Evolutionary conservation across 92 coral and sea anemone genomes (phyloP), one percentile per base, ranked within the genome.

Genomic region (Porites lobata): DNA sequence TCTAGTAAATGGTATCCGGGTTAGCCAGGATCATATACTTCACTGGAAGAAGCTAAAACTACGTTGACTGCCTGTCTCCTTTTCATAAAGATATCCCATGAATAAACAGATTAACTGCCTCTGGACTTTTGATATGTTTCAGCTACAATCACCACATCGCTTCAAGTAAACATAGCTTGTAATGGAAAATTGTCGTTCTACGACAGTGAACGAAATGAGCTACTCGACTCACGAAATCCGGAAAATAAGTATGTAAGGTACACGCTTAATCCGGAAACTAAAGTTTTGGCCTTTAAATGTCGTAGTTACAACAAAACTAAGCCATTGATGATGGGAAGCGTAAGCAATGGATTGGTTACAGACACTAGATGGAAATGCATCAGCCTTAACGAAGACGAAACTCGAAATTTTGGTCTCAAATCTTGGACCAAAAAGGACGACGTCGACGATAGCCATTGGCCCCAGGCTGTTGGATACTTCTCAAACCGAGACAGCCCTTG

Each of bases 351-450:
- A 0, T 9, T 72, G 24, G 76, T 72, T 5, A 72, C 76, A 4
- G 76, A 72, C 76, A 18, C 56, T 43, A 12, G 77, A 50, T 73
- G 77, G 77, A 73, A 73, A 50, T 73, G 77, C 22, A 6, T 50
- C 26, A 52, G 77, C 51, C 61, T 50, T 69, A 14, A 11, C 2
- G 47, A n/a, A 50, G 19, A 73, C 10, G 61, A 17, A 61, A 52
- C 7, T 7, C 2, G 1, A 9, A 26, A 26, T 26, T 26, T 26
- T 26, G 24, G 32, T 1, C 8, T 17, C 18, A 50, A 11, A 19
- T 22, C 17, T 73, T 50, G 77, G 77, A 9, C 15, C 1, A 9
- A 9, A 9, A 18, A 12, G 19, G 0, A 26, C 29, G 9, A 7
- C 11, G 50, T 73, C 59, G 77, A 52, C 61, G 77, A 50, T 62